Base-by-base conservation (phyloP, 2,888 invertebrate species). In the Macropis europaea region DNA sequence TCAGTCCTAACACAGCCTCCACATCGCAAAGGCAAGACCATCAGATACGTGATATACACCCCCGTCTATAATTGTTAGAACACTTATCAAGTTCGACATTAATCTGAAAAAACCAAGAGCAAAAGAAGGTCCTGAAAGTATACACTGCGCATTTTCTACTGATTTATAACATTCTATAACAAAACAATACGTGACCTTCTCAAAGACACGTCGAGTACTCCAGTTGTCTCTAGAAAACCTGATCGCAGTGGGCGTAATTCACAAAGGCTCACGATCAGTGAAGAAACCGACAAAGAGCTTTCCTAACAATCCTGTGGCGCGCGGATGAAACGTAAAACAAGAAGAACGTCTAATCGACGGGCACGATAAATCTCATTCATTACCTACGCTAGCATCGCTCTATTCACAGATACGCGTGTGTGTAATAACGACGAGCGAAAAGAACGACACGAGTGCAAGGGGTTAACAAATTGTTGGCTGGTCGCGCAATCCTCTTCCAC, bases 321-420 rank as follows among this genome's bases (percentile, higher is more conserved):
- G 26, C 28, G 19, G 40, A 32, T 47, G 47, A 64, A 64, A 54
- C 67, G 40, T 54, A 34, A 54, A 64, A 54, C 67, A 47, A 67
- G 67, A 54, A 40, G 53, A 34, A 54, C 54, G 34, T 26, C 68
- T 68, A 68, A 68, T 68, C 68, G 68, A 68, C 68, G 67, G 54
- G 34, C 28, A 28, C 68, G 30, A 66, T 68, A 68, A 68, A 68
- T 67, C 67, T 68, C 68, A 66, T 68, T 68, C 54, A 67, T 68
- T 68, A 68, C 42, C 67, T 52, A 22, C 19, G 15, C 28, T 15
- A 9, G 38, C 28, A 17, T 61, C 52, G 17, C 40, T 24, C 36
- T 30, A 30, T 19, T n/a, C n/a, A 2, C 43, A 9, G 5, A 11
- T 24, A 24, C 15, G 15, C 3, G 6, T 7, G 38, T n/a, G 5